Evolutionary conservation across 2,888 invertebrate species (phyloP).

Genomic region (Lithodes maja): DNA sequence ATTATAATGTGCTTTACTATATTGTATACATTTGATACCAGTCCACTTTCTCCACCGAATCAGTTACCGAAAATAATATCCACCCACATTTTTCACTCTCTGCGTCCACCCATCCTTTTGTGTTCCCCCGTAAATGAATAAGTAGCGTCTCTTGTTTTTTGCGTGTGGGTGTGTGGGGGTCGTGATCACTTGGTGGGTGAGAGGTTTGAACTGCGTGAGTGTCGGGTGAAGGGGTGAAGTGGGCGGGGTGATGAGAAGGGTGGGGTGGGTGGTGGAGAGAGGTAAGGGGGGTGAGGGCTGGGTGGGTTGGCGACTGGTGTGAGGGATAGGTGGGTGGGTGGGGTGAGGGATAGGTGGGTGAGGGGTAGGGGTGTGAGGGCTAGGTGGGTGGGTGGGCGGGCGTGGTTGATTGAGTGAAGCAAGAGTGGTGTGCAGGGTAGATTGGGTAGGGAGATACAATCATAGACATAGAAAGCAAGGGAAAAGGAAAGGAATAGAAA

Average conservation of each 20-base stretch:
- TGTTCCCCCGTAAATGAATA: neutral
- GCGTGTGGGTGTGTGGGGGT: neutral
- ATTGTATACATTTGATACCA: too few species aligned
- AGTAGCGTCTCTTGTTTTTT: neutral
- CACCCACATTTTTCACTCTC: neutral
- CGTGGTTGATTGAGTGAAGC: neutral
- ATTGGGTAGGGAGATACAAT: neutral
- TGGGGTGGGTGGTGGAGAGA: neutral
- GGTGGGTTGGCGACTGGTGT: neutral
- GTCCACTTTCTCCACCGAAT: neutral
- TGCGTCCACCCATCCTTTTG: neutral
- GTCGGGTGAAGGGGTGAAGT: neutral
- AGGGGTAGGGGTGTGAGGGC: neutral
- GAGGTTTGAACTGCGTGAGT: neutral
- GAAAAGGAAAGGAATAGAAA: neutral
- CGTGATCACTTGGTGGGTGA: neutral
- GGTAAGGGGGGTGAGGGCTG: neutral
- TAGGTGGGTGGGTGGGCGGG: neutral
- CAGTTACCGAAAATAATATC: neutral
- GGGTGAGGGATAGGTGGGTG: neutral
- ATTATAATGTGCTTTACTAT: too few species aligned
- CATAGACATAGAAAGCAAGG: neutral
- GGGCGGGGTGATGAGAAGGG: neutral
- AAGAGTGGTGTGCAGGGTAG: neutral
- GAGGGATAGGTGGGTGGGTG: neutral